Evolutionary conservation across 2,888 invertebrate species (phyloP).

Genomic region (Conops quadrifasciatus): DNA sequence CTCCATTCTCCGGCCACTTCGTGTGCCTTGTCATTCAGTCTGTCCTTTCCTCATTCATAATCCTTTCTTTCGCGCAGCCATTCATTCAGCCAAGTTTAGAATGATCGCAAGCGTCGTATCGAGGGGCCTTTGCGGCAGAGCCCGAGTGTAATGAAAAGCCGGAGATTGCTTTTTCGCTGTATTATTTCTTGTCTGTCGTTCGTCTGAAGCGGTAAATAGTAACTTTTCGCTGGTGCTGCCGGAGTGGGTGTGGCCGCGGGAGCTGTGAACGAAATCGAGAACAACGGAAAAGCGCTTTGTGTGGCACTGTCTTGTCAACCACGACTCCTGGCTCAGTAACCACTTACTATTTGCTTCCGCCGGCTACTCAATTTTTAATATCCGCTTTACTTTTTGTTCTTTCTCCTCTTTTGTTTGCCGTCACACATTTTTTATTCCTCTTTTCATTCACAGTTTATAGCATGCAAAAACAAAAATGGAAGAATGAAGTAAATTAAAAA

Average conservation of each 20-base stretch:
- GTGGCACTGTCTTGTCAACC: background rate
- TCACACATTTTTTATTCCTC: background rate
- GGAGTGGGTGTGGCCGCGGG: background rate
- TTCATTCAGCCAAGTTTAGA: slow-evolving; percentile 4
- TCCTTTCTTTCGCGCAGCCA: too few relatives aligned
- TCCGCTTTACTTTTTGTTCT: background rate
- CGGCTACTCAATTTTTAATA: slow-evolving; percentile 22
- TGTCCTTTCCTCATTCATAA: background rate
- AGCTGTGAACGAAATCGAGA: background rate
- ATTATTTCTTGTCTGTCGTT: background rate
- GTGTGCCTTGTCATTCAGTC: too few relatives aligned
- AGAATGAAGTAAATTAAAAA: slow-evolving; percentile 14
- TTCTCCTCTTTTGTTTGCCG: background rate
- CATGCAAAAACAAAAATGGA: background rate
- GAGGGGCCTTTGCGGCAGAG: too few relatives aligned
- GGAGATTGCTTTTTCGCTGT: slow-evolving; percentile 22
- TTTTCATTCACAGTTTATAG: background rate
- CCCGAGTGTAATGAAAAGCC: slow-evolving; percentile 23
- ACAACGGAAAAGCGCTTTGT: background rate
- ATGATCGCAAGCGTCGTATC: slow-evolving; percentile 15
- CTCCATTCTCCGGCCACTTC: background rate
- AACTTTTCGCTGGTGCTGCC: too few relatives aligned
- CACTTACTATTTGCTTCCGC: slow-evolving; percentile 28
- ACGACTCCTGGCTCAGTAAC: slow-evolving; percentile 19
- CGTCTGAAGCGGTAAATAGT: too few relatives aligned